Evolutionary conservation across 2,888 invertebrate genomes (phyloP).

Genomic region (Gryllus longicercus): DNA sequence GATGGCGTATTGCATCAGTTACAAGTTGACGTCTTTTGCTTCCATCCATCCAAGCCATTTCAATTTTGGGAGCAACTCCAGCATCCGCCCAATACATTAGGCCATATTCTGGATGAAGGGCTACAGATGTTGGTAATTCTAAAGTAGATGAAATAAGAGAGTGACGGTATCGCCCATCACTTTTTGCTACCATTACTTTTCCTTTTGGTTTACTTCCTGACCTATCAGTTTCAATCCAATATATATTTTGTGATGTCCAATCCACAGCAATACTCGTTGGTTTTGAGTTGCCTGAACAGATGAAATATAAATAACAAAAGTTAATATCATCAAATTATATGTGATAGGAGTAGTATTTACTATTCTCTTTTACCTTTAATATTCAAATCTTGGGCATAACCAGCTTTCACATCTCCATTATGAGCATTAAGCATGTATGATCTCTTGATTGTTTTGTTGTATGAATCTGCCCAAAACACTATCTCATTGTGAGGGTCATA

Average conservation of each 20-base stretch:
- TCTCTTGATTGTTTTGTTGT: slow-evolving; percentile 84
- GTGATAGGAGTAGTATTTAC: not conserved
- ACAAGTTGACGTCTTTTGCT: slow-evolving; percentile 78
- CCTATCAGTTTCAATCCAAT: slow-evolving; percentile 85
- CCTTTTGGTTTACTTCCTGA: slow-evolving; percentile 70
- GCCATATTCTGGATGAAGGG: slow-evolving; percentile 80
- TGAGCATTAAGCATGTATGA: slow-evolving; percentile 83
- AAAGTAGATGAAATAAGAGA: slow-evolving; percentile 74
- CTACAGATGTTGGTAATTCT: slow-evolving; percentile 84
- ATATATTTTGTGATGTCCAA: slow-evolving; percentile 89
- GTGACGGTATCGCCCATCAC: slow-evolving; percentile 84
- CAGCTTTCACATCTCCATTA: slow-evolving; percentile 68
- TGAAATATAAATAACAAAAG: not conserved
- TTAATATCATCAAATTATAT: not conserved
- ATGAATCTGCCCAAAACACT: slow-evolving; percentile 94
- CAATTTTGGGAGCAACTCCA: slow-evolving; percentile 87
- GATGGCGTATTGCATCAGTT: slow-evolving; percentile 77
- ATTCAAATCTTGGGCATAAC: slow-evolving; percentile 81
- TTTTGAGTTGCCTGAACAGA: slow-evolving; percentile 62
- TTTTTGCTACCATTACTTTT: slow-evolving; percentile 76
- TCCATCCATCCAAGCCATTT: slow-evolving; percentile 96
- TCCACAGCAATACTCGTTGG: slow-evolving; percentile 90
- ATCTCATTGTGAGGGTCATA: slow-evolving; percentile 80
- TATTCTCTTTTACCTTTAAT: slow-evolving; percentile 57
- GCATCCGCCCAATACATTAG: slow-evolving; percentile 93